phyloP scores from a whole-genome alignment of 2,888 invertebrate genomes.

The Bembecia ichneumoniformis region DNA sequence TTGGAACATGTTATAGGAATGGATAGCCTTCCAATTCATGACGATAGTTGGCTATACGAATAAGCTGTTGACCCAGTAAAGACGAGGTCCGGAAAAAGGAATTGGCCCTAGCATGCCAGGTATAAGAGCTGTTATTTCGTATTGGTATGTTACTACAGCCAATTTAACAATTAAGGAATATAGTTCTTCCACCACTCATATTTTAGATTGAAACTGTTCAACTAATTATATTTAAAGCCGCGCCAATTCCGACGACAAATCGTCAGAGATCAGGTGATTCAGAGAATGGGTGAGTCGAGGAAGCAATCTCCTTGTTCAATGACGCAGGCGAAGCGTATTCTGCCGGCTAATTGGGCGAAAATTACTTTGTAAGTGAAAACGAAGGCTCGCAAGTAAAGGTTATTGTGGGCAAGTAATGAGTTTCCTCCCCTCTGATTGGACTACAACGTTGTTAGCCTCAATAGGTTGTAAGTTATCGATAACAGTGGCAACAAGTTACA shows the following conservation, averaged over 20 bases:
- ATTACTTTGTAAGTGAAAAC: slow-evolving; percentile 44
- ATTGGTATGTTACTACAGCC: too few relatives aligned
- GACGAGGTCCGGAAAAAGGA: too few relatives aligned
- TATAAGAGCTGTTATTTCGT: too few relatives aligned
- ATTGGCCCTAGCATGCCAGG: too few relatives aligned
- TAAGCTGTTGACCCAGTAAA: too few relatives aligned
- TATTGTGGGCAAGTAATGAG: not conserved
- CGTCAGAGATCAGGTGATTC: slow-evolving; percentile 14
- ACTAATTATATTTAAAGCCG: not conserved
- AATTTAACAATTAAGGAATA: too few relatives aligned
- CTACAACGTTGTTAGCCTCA: not conserved
- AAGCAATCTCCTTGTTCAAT: slow-evolving; percentile 47
- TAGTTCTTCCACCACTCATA: too few relatives aligned
- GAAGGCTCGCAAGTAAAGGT: slow-evolving; percentile 16
- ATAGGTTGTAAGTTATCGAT: too few relatives aligned
- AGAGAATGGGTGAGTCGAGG: slow-evolving; percentile 22
- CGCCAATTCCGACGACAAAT: not conserved
- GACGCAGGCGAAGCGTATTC: slow-evolving; percentile 41
- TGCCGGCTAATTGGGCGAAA: slow-evolving; percentile 53
- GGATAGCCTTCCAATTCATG: too few relatives aligned
- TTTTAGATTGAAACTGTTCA: not conserved
- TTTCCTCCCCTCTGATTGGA: not conserved
- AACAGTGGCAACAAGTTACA: too few relatives aligned
- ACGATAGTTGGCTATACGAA: too few relatives aligned
- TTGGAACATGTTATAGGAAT: too few relatives aligned